Base-by-base conservation (phyloP, 1,140 invertebrate species). In the Halotydeus destructor region DNA sequence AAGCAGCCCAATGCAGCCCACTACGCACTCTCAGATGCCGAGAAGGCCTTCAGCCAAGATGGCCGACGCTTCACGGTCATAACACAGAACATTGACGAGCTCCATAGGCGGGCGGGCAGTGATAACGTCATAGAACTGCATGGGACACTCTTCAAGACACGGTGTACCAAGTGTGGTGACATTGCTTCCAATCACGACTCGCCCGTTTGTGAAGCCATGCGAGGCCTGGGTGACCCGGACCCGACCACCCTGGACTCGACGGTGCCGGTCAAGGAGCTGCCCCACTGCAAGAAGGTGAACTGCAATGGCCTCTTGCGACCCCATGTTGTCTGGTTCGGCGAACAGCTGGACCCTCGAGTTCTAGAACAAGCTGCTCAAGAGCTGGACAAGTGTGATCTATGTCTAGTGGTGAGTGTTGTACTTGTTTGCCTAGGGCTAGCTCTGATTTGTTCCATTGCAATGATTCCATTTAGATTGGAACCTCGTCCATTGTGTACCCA, bases 11-110 rank as follows among this genome's bases (percentile, higher is more conserved):
- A 79, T 52, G 59, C 63, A 50, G 82, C 79, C 23, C 84, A 88
- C 54, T 58, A 64, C 44, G 75, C 79, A 4, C 73, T 89, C 48
- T 78, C 80, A 18, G 65, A 75, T 46, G 76, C 70, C 62, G 78
- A 88, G 63, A 61, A 69, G 33, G 61, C 65, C 50, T 60, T 73
- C 8, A 53, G 59, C 47, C 54, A 60, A 19, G 60, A 73, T 52
- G 70, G 69, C 2, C 69, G 70, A 49, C 59, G 57, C 34, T 32
- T 81, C 39, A 70, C 68, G 25, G 63, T 86, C 2, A 73, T 97
- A 3, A 97, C 91, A 2, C 91, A 97, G 61, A 98, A 98, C 70
- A 88, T 97, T 2, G 91, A 98, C 58, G 70, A 73, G 43, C 62
- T 98, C 6, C 89, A 97, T 61, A 63, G 64, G 12, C 91, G 89